Evolutionary conservation across 2,113 vertebrate genomes (phyloP).

Genomic region (Casuarius casuarius): DNA sequence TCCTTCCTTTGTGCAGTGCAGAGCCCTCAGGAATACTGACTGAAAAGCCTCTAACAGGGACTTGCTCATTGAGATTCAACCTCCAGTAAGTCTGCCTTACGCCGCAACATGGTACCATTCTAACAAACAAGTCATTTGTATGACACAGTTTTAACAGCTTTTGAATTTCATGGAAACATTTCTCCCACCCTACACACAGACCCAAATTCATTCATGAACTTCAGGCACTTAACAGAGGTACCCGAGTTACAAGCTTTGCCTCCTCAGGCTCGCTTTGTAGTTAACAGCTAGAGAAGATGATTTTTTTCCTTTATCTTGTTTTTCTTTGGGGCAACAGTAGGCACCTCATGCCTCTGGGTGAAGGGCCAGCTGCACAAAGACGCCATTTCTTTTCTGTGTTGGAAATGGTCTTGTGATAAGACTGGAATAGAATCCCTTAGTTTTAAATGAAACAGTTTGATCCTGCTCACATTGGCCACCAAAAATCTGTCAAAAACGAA

Average conservation of each 20-base stretch:
- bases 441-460: not conserved
- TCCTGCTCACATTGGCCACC: not conserved
- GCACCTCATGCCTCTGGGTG: not conserved
- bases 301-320: not conserved
- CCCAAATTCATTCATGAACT: not conserved
- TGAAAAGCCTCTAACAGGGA: not conserved
- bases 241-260: not conserved
- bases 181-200: not conserved
- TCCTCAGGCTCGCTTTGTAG: not conserved
- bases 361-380: not conserved
- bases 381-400: not conserved
- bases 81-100: not conserved
- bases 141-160: not conserved
- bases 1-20: not conserved
- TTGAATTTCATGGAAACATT: not conserved
- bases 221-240: not conserved
- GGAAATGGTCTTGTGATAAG: not conserved
- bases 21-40: not conserved
- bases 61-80: not conserved
- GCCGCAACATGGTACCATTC: not conserved
- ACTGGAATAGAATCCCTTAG: not conserved
- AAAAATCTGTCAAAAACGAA: not conserved
- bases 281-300: not conserved
- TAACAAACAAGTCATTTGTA: not conserved
- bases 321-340: not conserved